A percentile compares a stretch with the other conserved stretches of the same genome.
Evolutionary conservation across 2,797 vertebrate species (phyloP).

Genomic region (Pitangus sulphuratus): DNA sequence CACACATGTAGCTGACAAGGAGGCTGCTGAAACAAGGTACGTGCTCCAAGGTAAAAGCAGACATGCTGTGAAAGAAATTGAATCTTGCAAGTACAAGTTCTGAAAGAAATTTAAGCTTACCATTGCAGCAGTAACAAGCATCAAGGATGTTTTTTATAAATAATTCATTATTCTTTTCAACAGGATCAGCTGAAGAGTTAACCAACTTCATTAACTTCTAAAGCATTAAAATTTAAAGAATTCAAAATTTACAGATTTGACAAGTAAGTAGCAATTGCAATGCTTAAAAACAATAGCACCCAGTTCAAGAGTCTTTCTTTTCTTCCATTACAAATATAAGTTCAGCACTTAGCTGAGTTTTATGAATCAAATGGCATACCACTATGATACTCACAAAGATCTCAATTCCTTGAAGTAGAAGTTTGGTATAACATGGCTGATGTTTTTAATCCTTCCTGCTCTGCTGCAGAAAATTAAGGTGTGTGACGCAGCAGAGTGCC

Average conservation of each 20-base stretch:
- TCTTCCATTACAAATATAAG: background rate
- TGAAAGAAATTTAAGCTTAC: background rate
- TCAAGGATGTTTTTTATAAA: background rate
- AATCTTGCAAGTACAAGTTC: background rate
- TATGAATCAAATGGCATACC: slow-evolving; percentile 63
- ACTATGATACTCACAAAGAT: slow-evolving; percentile 56
- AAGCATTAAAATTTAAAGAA: background rate
- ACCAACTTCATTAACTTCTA: background rate
- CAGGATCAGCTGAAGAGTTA: background rate
- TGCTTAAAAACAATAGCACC: background rate
- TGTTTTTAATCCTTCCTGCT: slow-evolving; percentile 74
- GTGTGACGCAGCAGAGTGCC: slow-evolving; percentile 58
- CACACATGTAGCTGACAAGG: background rate
- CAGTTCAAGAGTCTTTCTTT: background rate
- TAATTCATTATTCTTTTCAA: background rate
- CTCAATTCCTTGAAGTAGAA: slow-evolving; percentile 67
- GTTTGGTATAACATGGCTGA: slow-evolving; percentile 67
- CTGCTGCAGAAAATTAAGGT: slow-evolving; percentile 69
- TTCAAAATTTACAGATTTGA: background rate
- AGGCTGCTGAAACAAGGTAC: background rate
- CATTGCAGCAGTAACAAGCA: background rate
- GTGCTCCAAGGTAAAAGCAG: background rate
- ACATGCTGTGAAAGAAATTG: background rate
- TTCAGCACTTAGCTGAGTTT: slow-evolving; percentile 53
- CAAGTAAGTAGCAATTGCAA: background rate